A percentile compares a stretch with the other conserved stretches of the same genome.
phyloP scores from a whole-genome alignment of 2,113 vertebrate genomes.

The Malurus elegans region DNA sequence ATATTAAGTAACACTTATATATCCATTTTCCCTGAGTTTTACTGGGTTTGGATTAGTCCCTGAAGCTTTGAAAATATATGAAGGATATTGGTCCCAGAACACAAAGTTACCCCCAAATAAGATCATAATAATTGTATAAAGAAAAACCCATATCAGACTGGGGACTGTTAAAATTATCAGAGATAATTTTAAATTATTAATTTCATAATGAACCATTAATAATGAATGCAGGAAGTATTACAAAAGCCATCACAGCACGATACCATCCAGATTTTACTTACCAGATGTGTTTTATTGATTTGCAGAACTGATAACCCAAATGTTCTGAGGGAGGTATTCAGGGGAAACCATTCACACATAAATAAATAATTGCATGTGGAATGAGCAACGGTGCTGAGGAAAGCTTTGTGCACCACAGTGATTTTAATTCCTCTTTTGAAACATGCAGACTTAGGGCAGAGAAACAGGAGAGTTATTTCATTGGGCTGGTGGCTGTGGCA shows the following conservation, averaged over 20 bases:
- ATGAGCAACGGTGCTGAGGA: slow-evolving; percentile 45
- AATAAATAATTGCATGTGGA: slow-evolving; percentile 70
- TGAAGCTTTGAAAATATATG: background rate
- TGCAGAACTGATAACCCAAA: slow-evolving; percentile 62
- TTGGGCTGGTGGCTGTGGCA: background rate
- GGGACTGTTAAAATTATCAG: slow-evolving; percentile 66
- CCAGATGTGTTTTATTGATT: slow-evolving; percentile 74
- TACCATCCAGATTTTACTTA: slow-evolving; percentile 51
- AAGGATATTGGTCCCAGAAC: background rate
- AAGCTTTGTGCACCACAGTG: background rate
- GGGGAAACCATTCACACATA: slow-evolving; percentile 37
- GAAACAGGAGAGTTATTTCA: background rate
- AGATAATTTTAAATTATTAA: slow-evolving; percentile 75
- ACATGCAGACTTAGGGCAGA: background rate
- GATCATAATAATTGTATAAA: background rate
- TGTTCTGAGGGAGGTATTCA: slow-evolving; percentile 51
- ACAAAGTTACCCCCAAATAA: background rate
- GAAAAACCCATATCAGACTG: slow-evolving; percentile 4
- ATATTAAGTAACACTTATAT: background rate
- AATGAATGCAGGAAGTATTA: slow-evolving; percentile 71
- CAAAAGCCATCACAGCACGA: slow-evolving; percentile 66
- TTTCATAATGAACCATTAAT: slow-evolving; percentile 73
- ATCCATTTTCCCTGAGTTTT: background rate
- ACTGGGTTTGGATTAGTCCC: background rate
- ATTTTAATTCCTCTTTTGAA: slow-evolving; percentile 13